Base-by-base conservation (phyloP, 2,888 invertebrate species). In the Athripsodes cinereus region DNA sequence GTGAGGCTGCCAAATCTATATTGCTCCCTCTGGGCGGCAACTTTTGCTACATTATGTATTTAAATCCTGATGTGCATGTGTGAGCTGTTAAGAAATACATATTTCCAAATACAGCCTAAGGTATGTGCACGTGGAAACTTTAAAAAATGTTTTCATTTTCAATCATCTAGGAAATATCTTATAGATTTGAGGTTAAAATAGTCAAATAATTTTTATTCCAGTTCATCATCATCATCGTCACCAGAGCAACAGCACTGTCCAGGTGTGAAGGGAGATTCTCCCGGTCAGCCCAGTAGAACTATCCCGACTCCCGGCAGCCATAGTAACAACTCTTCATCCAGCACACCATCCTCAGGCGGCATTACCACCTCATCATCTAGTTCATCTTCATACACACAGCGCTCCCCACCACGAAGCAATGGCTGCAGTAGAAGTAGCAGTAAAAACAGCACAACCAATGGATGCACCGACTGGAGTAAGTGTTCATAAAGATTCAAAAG, bases 341-440 rank as follows among this genome's bases (percentile, higher is more conserved):
- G 8, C 40, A 40, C 13, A 13, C 3, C 40, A n/a, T 26, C 26
- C 26, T n/a, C n/a, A n/a, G 22, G 46, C 8, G 34, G 11, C 8
- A 11, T 6, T 6, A 34, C 68, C 68, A n/a, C n/a, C n/a, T n/a
- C n/a, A n/a, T 44, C 57, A 59, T 68, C 67, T 57, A 71, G 62
- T 58, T 68, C 67, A 58, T 71, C 62, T 66, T 73, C 68, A 49
- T 55, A 44, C 55, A 56, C 51, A 50, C 53, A 48, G 48, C 50
- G 53, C 67, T 60, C 72, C 62, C 66, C 72, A 68, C 67, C 77
- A 62, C 68, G 79, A 69, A 75, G 80, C 72, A 81, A 84, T 74
- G 82, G 84, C 71, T 80, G 82, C 66, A 78, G 75, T 66, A 78
- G 76, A 70, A 76, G 22, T 68, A 75, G 53, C 70, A 72, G 51